phyloP scores from a whole-genome alignment of 2,113 vertebrate genomes.

The Tragelaphus scriptus region DNA sequence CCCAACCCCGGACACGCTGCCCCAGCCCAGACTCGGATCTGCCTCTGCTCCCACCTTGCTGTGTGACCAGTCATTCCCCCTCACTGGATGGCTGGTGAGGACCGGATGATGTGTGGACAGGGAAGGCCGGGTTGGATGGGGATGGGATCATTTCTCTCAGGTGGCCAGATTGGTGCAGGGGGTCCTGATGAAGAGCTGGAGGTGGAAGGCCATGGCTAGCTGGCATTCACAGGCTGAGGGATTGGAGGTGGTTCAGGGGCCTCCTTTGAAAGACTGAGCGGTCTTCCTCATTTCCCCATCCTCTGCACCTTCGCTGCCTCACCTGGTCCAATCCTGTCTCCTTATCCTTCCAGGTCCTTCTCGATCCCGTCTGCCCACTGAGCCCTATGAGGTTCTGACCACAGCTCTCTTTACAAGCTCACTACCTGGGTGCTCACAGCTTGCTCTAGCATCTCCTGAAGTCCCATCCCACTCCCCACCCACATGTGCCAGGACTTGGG shows the following conservation, averaged over 20 bases:
- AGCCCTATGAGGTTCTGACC: not conserved
- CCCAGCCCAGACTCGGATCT: not conserved
- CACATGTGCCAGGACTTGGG: not conserved
- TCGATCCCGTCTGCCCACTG: not conserved
- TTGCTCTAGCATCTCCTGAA: not conserved
- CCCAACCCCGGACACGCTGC: no score
- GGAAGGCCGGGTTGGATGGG: not conserved
- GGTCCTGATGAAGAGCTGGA: not conserved
- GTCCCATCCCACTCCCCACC: not conserved
- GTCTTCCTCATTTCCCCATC: not conserved
- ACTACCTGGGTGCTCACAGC: no score
- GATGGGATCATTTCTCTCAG: rapidly evolving
- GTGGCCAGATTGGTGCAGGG: not conserved
- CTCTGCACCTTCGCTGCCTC: not conserved
- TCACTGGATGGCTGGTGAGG: not conserved
- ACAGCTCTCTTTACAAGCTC: not conserved
- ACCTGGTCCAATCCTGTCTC: not conserved
- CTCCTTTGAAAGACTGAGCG: not conserved
- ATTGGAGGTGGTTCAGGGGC: not conserved
- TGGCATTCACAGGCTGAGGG: not conserved
- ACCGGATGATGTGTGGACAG: not conserved
- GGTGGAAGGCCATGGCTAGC: not conserved
- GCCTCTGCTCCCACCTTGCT: not conserved
- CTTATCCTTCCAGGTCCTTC: not conserved
- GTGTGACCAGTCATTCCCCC: not conserved